These are phyloP conservation scores for Argyrosomus regius DNA, from an alignment of 2,797 vertebrate genomes.

Conservation along the genomic window DNA sequence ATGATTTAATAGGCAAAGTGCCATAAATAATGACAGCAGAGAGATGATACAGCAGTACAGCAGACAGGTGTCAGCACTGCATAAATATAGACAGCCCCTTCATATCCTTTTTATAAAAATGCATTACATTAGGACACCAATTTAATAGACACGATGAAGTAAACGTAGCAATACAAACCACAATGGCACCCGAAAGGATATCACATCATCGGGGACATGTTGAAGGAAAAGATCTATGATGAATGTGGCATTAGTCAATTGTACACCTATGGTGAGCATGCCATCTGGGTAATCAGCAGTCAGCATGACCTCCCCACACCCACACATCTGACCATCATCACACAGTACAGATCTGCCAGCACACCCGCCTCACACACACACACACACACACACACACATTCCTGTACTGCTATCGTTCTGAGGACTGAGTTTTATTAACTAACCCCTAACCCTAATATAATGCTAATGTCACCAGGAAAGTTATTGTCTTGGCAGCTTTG, in stretches of 20 bases:
- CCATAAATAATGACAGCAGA: constrained; percentile 7
- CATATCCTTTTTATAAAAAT: constrained; percentile 20
- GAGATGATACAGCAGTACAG: neutral
- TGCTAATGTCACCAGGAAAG: neutral
- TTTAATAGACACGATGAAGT: constrained; percentile 8
- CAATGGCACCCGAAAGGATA: constrained; percentile 24
- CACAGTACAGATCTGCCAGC: constrained; percentile 40
- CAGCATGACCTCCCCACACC: constrained; percentile 65
- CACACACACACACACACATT: constrained; percentile 30
- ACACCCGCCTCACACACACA: constrained; percentile 57
- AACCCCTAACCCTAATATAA: constrained; percentile 18
- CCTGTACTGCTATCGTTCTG: neutral
- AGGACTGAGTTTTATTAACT: constrained; percentile 15
- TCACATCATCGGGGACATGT: constrained; percentile 11
- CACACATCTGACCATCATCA: constrained; percentile 68
- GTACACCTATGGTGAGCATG: constrained; percentile 47
- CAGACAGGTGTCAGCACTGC: neutral
- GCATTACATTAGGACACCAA: constrained; percentile 15
- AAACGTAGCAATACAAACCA: constrained; percentile 35
- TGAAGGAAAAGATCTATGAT: constrained; percentile 40
- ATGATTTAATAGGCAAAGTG: neutral
- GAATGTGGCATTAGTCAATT: constrained; percentile 49
- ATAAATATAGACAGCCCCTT: constrained; percentile 3
- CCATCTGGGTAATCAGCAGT: constrained; percentile 77
- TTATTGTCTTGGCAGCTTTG: constrained; percentile 10